A percentile compares a stretch with the other conserved stretches of the same genome.
These are phyloP conservation scores for Nothoprocta pentlandii DNA, from an alignment of 2,113 vertebrate genomes.

Conservation along the genomic window DNA sequence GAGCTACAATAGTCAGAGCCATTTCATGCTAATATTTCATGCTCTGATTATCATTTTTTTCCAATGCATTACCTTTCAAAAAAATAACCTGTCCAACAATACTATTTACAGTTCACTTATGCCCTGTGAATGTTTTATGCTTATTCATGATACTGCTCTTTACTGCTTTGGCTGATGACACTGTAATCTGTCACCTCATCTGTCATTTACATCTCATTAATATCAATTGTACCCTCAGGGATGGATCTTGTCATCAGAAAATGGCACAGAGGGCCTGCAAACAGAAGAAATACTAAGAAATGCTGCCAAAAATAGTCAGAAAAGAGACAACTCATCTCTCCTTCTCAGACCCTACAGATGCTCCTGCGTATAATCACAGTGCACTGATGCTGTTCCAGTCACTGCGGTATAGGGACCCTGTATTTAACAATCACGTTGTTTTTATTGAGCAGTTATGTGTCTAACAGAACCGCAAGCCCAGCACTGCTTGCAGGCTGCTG, in stretches of 20 bases:
- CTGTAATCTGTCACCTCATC: conserved; percentile 60
- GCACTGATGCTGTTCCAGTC: neutral
- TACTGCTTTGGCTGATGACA: conserved; percentile 54
- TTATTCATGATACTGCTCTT: conserved; percentile 42
- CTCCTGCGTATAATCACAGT: neutral
- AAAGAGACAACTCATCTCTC: neutral
- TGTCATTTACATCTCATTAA: conserved; percentile 72
- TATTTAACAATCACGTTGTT: conserved; percentile 16
- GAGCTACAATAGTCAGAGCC: conserved; percentile 4
- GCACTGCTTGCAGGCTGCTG: neutral
- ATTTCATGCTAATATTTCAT: conserved; percentile 65
- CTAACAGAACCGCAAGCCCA: neutral
- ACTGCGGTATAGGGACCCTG: neutral
- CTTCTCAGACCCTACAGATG: conserved; percentile 27
- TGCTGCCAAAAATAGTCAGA: conserved; percentile 35
- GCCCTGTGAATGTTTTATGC: conserved; percentile 15
- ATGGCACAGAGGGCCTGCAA: conserved; percentile 45
- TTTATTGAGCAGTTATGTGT: neutral
- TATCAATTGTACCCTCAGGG: conserved; percentile 38
- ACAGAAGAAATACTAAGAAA: conserved; percentile 28
- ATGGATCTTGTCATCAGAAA: conserved; percentile 54
- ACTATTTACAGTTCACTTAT: neutral
- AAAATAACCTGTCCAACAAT: neutral
- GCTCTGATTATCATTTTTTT: conserved; percentile 59
- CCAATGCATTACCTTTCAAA: conserved; percentile 38